Percentiles rank a stretch among this genome's conserved stretches.
Conservation (phyloP, 2,888 invertebrate species). For the Zygogramma bicolorata region DNA sequence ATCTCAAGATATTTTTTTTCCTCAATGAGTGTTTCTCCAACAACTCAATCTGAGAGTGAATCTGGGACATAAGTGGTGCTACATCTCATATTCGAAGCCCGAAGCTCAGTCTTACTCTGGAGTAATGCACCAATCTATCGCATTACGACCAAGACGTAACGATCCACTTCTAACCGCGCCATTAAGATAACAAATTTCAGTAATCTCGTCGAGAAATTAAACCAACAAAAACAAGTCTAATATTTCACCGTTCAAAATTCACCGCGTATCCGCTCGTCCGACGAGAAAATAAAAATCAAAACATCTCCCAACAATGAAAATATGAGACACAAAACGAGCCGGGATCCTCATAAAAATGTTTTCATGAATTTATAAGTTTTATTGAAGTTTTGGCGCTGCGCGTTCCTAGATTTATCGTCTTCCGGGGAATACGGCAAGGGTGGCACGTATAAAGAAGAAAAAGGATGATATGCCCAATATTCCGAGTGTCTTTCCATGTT, state of each 20-base stretch:
- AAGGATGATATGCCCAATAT: not conserved
- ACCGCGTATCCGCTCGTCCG: conserved; percentile 30
- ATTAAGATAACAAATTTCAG: conserved; percentile 17
- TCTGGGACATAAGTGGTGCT: too few relatives aligned
- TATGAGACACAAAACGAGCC: conserved; percentile 29
- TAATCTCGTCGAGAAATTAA: conserved; percentile 11
- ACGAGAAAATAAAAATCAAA: conserved; percentile 39
- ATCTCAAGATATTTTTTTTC: too few relatives aligned
- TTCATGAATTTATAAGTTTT: conserved; percentile 42
- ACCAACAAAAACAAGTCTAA: conserved; percentile 31
- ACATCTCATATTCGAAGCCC: not conserved
- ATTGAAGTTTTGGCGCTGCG: conserved; percentile 39
- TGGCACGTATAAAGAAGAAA: not conserved
- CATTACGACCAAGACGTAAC: not conserved
- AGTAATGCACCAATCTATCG: not conserved
- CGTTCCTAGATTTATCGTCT: conserved; percentile 27
- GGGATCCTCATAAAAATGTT: conserved; percentile 38
- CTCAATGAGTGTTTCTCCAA: too few relatives aligned
- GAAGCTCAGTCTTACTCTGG: not conserved
- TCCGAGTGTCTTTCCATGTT: too few relatives aligned
- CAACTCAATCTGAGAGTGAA: too few relatives aligned
- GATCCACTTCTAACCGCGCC: not conserved
- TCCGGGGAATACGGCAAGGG: not conserved
- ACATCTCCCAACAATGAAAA: conserved; percentile 35
- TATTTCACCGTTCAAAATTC: conserved; percentile 34